Percentiles rank a stretch among this genome's conserved stretches.
phyloP scores from a whole-genome alignment of 2,888 invertebrate genomes.

The Microplitis manilae region DNA sequence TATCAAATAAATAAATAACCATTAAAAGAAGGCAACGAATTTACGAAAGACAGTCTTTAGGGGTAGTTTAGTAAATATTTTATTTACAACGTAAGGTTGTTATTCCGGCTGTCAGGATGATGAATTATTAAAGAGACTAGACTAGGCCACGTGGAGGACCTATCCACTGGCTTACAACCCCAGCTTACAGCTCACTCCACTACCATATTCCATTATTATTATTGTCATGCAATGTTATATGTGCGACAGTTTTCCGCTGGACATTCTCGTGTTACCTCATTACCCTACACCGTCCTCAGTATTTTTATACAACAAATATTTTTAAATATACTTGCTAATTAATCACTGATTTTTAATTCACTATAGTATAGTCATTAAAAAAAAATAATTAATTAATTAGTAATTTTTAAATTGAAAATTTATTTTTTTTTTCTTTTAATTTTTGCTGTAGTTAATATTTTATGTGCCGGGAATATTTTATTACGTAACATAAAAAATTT shows the following conservation, averaged over 20 bases:
- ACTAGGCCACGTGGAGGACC: constrained; percentile 59
- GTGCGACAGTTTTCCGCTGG: constrained; percentile 8
- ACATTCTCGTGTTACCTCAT: neutral
- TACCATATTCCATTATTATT: constrained; percentile 54
- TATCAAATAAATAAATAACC: neutral
- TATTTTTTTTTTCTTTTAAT: too few species aligned
- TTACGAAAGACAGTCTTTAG: neutral
- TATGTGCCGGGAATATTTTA: too few species aligned
- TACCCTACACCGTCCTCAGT: neutral
- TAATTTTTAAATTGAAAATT: too few species aligned
- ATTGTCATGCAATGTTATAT: constrained; percentile 20
- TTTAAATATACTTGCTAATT: too few species aligned
- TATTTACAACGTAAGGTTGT: constrained; percentile 31
- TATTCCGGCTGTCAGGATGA: constrained; percentile 50
- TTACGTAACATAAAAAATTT: too few species aligned
- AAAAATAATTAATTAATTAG: too few species aligned
- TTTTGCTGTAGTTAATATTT: too few species aligned
- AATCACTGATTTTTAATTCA: too few species aligned
- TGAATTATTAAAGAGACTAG: constrained; percentile 58
- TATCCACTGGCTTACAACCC: neutral
- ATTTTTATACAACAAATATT: neutral
- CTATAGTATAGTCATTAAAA: too few species aligned
- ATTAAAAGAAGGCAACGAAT: neutral
- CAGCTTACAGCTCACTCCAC: neutral
- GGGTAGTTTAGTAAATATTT: neutral